Conservation (phyloP, 2,888 invertebrate genomes). For the Emesis castigata region DNA sequence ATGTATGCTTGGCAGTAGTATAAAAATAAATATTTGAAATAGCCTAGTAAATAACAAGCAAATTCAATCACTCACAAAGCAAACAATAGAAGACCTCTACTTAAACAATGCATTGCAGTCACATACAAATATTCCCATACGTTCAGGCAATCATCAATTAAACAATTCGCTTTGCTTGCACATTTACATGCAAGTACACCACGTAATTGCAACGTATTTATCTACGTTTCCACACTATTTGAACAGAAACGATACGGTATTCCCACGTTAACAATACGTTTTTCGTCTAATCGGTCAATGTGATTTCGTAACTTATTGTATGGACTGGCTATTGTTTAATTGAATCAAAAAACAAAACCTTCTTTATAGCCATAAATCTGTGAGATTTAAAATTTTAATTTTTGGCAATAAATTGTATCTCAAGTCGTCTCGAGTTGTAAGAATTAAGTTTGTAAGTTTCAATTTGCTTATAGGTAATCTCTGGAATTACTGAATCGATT, state of each 20-base stretch:
- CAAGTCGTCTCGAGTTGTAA: no score
- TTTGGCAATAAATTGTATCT: no score
- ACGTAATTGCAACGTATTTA: conserved; percentile 47
- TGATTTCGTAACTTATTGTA: conserved; percentile 82
- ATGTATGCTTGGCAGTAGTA: not conserved
- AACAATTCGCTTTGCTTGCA: conserved; percentile 2
- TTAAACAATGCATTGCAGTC: not conserved
- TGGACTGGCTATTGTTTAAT: conserved; percentile 76
- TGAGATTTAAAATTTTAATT: no score
- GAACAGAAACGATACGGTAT: conserved; percentile 57
- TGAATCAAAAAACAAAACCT: no score
- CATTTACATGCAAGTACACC: conserved; percentile 33
- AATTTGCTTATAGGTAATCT: no score
- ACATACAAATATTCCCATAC: not conserved
- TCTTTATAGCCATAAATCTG: no score
- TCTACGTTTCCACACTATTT: conserved; percentile 63
- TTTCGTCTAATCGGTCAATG: conserved; percentile 79
- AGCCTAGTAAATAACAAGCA: not conserved
- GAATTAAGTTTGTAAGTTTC: no score
- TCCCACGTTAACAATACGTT: conserved; percentile 82
- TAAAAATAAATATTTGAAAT: not conserved
- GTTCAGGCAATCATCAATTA: conserved; percentile 8
- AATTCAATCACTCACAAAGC: not conserved
- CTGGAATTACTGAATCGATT: no score
- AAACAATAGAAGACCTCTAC: not conserved